A percentile compares a stretch with the other conserved stretches of the same genome.
Evolutionary conservation across 1,140 invertebrate genomes (phyloP).

Genomic region (Drosophila pachea): DNA sequence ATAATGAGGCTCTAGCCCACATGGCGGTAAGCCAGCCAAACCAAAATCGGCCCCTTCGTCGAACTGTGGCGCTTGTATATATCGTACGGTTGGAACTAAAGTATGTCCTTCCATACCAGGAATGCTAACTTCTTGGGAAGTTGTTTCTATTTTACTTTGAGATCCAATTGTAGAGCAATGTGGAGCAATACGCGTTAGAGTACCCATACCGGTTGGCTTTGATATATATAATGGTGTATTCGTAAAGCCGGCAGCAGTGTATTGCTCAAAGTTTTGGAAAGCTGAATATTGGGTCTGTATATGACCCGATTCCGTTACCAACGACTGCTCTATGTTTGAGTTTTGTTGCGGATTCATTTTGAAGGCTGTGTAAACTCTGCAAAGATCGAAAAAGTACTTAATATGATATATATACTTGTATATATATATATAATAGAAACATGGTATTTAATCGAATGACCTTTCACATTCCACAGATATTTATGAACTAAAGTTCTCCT

Average conservation of each 20-base stretch:
- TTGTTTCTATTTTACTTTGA: conserved; percentile 81
- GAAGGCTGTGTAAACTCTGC: conserved; percentile 4
- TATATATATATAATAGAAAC: too few relatives aligned
- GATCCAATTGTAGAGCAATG: conserved; percentile 76
- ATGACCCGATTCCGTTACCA: conserved; percentile 51
- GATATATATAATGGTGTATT: conserved; percentile 77
- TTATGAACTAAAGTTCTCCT: too few relatives aligned
- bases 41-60: conserved; percentile 85
- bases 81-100: conserved; percentile 78
- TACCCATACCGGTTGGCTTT: conserved; percentile 54
- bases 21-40: conserved; percentile 83
- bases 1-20: conserved; percentile 79
- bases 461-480: too few relatives aligned
- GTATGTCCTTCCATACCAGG: conserved; percentile 80
- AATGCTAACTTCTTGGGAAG: conserved; percentile 82
- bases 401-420: background rate
- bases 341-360: conserved; percentile 63
- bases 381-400: conserved; percentile 1
- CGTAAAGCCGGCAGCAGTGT: conserved; percentile 79
- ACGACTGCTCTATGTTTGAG: conserved; percentile 54
- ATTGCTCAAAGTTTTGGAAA: conserved; percentile 83
- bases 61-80: conserved; percentile 79
- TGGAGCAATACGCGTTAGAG: conserved; percentile 61
- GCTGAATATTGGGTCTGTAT: conserved; percentile 64
- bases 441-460: too few relatives aligned